A percentile compares a stretch with the other conserved stretches of the same genome.
phyloP scores from a whole-genome alignment of 2,113 vertebrate genomes.

The Motacilla alba region DNA sequence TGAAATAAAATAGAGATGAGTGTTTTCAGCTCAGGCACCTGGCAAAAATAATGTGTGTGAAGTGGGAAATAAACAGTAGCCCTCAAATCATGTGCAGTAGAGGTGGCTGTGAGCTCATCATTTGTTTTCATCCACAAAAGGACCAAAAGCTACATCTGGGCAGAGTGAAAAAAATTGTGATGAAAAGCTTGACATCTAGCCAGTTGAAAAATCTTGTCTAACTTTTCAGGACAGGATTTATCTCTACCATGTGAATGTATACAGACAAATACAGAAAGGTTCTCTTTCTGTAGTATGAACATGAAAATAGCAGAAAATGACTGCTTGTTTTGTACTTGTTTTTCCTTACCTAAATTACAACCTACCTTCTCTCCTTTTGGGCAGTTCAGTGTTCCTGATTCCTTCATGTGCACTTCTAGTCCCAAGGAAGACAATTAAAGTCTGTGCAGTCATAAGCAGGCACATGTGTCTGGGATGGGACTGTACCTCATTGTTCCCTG shows the following conservation, averaged over 20 bases:
- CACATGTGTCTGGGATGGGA: background rate
- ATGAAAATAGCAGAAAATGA: background rate
- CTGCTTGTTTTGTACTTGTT: background rate
- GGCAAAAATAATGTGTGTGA: background rate
- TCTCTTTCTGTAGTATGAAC: background rate
- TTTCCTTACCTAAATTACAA: background rate
- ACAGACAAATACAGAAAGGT: background rate
- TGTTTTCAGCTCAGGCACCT: constrained; percentile 15
- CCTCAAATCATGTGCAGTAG: background rate
- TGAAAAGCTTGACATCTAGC: background rate
- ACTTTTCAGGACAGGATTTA: background rate
- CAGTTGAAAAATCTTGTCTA: background rate
- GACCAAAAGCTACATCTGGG: background rate
- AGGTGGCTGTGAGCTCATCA: background rate
- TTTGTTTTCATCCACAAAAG: background rate
- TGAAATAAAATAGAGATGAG: constrained; percentile 30
- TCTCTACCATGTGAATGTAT: background rate
- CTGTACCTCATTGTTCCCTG: background rate
- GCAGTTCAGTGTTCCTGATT: background rate
- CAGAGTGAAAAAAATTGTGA: background rate
- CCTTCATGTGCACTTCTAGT: background rate
- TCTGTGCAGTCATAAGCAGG: background rate
- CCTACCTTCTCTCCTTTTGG: background rate
- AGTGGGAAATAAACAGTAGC: background rate
- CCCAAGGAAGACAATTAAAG: background rate